Percentiles rank a stretch among this genome's conserved stretches.
Evolutionary conservation across 2,797 vertebrate species (phyloP).

Genomic region (Hylomyscus alleni): DNA sequence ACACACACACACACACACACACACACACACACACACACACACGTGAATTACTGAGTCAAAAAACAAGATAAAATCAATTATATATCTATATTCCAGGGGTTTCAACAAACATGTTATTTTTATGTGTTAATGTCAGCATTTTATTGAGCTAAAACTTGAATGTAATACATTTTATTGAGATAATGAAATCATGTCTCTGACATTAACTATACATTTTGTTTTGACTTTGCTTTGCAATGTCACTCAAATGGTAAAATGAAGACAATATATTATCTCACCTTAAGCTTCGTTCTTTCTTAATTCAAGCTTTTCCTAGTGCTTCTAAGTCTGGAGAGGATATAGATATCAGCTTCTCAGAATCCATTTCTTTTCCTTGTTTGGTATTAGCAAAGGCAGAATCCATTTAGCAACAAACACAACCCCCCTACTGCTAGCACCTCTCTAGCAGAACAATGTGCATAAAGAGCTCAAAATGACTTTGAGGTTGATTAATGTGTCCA

Average conservation of each 20-base stretch:
- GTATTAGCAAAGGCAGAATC: background rate
- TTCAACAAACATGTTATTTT: constrained; percentile 63
- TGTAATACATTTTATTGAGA: constrained; percentile 63
- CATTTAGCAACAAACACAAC: background rate
- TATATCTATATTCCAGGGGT: background rate
- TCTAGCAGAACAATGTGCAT: background rate
- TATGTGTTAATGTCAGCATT: constrained; percentile 64
- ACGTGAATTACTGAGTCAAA: constrained; percentile 56
- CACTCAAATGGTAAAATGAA: constrained; percentile 55
- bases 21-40: background rate
- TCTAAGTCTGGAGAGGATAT: background rate
- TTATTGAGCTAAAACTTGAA: constrained; percentile 62
- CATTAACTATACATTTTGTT: constrained; percentile 58
- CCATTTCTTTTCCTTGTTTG: background rate
- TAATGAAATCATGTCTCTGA: constrained; percentile 33
- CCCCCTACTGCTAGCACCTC: background rate
- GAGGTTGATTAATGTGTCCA: background rate
- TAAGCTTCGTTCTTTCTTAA: constrained; percentile 50
- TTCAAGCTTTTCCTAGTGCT: constrained; percentile 30
- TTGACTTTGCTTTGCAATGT: constrained; percentile 58
- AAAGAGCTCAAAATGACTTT: background rate
- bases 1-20: background rate
- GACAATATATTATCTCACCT: background rate
- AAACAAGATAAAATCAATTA: constrained; percentile 67
- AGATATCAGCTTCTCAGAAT: background rate